phyloP scores from a whole-genome alignment of 30 jellyfish, hydroid and myxozoan species.

The Aurelia aurita region DNA sequence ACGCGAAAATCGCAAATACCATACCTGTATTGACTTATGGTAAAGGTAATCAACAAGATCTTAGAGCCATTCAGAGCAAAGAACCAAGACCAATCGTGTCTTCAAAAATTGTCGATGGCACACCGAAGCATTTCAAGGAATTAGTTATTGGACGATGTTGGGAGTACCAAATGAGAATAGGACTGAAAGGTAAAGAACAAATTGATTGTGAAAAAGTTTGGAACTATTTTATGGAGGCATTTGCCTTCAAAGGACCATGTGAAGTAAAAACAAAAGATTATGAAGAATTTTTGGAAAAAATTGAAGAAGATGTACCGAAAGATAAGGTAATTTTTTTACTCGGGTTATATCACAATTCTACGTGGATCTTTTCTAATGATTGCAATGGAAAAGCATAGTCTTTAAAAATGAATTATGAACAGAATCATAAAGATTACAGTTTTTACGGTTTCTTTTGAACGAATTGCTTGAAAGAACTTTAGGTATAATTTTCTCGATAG shows the following conservation, averaged over 20 bases:
- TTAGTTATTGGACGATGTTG: conserved; percentile 92
- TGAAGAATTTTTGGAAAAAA: conserved; percentile 57
- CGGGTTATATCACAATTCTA: too few relatives aligned
- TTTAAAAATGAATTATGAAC: too few relatives aligned
- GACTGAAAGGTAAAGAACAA: conserved; percentile 65
- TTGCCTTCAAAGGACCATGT: conserved; percentile 94
- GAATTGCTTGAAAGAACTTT: too few relatives aligned
- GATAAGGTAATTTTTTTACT: conserved; percentile 60
- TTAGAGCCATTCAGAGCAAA: not conserved
- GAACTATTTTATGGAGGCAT: conserved; percentile 77
- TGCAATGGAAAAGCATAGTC: too few relatives aligned
- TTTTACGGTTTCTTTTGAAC: too few relatives aligned
- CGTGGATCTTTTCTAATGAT: too few relatives aligned
- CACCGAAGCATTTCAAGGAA: conserved; percentile 85
- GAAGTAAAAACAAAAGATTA: conserved; percentile 78
- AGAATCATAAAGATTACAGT: too few relatives aligned
- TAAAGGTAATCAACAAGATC: not conserved
- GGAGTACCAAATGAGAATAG: conserved; percentile 82
- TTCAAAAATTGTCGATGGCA: conserved; percentile 63
- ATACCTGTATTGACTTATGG: not conserved
- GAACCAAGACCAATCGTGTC: conserved; percentile 60
- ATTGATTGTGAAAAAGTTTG: conserved; percentile 83
- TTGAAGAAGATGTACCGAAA: conserved; percentile 89
- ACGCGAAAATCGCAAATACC: too few relatives aligned
- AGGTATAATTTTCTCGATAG: too few relatives aligned